Conservation (phyloP, 2,888 invertebrate species). For the Pollenia griseotomentosa region DNA sequence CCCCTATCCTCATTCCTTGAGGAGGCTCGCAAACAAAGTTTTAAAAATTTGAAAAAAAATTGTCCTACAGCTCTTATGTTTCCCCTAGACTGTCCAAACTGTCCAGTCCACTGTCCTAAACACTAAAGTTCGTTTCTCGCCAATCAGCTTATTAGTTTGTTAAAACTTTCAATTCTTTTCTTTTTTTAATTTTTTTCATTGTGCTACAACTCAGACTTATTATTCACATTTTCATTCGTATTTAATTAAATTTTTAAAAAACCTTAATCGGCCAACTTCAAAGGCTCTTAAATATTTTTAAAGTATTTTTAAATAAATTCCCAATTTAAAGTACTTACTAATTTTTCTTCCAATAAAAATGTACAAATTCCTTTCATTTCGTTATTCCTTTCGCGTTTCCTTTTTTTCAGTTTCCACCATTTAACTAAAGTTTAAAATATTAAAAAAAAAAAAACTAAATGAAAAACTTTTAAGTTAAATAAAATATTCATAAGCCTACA, state of each 20-base stretch:
- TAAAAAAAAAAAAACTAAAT: neutral
- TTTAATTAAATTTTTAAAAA: neutral
- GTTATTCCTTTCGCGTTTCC: neutral
- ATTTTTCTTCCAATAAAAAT: neutral
- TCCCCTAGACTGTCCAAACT: too few species aligned
- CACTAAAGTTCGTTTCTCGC: too few species aligned
- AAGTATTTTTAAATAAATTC: slow-evolving; percentile 17
- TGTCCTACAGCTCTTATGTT: too few species aligned
- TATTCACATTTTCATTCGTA: too few species aligned
- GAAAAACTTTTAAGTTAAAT: slow-evolving; percentile 50
- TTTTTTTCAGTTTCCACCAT: neutral
- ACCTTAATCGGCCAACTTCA: neutral
- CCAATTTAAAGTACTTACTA: neutral
- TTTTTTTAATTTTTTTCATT: too few species aligned
- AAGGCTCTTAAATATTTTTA: neutral
- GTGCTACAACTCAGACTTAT: too few species aligned
- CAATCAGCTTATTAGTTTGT: too few species aligned
- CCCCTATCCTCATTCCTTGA: too few species aligned
- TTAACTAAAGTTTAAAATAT: neutral
- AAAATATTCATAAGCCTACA: slow-evolving; percentile 37
- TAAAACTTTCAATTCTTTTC: too few species aligned
- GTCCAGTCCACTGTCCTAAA: too few species aligned
- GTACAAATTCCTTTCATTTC: neutral
- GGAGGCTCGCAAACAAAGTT: too few species aligned
- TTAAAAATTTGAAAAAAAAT: too few species aligned